phyloP scores from a whole-genome alignment of 2,888 invertebrate genomes.

The Mellilla xanthometata region DNA sequence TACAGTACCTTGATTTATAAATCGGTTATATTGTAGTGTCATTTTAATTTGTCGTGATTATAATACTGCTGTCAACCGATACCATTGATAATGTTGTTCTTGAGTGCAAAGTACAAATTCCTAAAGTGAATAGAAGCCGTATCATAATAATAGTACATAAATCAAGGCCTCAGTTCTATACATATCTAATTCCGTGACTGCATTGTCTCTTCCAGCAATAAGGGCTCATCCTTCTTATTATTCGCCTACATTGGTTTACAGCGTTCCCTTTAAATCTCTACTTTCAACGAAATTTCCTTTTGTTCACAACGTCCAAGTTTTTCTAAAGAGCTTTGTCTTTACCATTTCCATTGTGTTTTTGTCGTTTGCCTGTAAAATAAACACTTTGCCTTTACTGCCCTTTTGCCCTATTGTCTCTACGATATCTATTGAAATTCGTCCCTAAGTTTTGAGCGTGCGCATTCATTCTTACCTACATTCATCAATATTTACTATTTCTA shows the following conservation, averaged over 20 bases:
- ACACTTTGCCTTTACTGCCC: constrained; percentile 65
- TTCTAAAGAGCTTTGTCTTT: constrained; percentile 70
- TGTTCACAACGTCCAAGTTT: constrained; percentile 64
- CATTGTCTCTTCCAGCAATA: constrained; percentile 33
- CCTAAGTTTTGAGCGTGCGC: background rate
- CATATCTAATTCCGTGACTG: constrained; percentile 2
- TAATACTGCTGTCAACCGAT: too few relatives aligned
- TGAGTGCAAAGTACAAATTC: too few relatives aligned
- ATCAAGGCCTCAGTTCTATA: background rate
- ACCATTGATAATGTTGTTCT: too few relatives aligned
- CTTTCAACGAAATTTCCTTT: constrained; percentile 68
- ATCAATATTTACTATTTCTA: background rate
- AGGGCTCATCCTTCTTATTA: constrained; percentile 50
- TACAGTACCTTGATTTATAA: too few relatives aligned
- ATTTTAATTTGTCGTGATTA: too few relatives aligned
- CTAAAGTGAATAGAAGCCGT: too few relatives aligned
- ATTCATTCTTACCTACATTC: background rate
- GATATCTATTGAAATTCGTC: constrained; percentile 37
- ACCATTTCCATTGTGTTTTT: constrained; percentile 57
- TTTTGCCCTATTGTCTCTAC: constrained; percentile 49
- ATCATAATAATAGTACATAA: too few relatives aligned
- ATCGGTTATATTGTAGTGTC: too few relatives aligned
- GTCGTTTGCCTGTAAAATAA: constrained; percentile 64
- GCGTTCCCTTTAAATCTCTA: constrained; percentile 45
- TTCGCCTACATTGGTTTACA: constrained; percentile 64